Evolutionary conservation across 2,797 vertebrate species (phyloP).

Genomic region (Capromys pilorides): DNA sequence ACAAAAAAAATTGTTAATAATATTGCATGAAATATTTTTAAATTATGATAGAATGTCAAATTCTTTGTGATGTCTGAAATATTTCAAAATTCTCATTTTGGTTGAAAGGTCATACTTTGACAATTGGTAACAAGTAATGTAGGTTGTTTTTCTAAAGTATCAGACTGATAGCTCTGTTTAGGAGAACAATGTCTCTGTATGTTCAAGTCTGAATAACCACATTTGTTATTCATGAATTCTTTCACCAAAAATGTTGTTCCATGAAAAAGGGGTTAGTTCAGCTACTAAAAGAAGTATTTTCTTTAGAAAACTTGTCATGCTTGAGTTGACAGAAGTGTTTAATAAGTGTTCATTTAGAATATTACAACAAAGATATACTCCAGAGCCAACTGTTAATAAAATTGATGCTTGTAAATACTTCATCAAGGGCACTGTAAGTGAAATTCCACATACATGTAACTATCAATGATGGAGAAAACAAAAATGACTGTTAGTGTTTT

Average conservation of each 20-base stretch:
- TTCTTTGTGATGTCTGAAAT: conserved; percentile 7
- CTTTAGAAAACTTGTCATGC: neutral
- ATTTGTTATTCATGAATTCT: conserved; percentile 1
- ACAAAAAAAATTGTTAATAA: conserved; percentile 14
- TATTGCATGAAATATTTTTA: neutral
- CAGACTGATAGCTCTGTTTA: conserved; percentile 15
- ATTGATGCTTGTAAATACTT: neutral
- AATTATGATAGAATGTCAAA: conserved; percentile 10
- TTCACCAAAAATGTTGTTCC: conserved; percentile 12
- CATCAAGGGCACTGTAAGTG: neutral
- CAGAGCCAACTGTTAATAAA: neutral
- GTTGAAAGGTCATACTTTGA: conserved; percentile 17
- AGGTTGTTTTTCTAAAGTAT: conserved; percentile 27
- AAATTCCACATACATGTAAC: neutral
- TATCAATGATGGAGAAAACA: neutral
- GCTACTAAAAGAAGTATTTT: neutral
- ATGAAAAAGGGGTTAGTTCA: neutral
- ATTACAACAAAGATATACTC: neutral
- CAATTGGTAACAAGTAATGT: conserved; percentile 8
- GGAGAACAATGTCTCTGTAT: neutral
- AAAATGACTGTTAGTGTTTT: neutral
- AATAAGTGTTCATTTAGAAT: neutral
- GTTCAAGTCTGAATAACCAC: conserved; percentile 23
- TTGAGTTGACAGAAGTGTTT: neutral
- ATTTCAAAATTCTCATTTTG: conserved; percentile 47